Evolutionary conservation across 2,888 invertebrate genomes (phyloP).

Genomic region (Metalampra italica): DNA sequence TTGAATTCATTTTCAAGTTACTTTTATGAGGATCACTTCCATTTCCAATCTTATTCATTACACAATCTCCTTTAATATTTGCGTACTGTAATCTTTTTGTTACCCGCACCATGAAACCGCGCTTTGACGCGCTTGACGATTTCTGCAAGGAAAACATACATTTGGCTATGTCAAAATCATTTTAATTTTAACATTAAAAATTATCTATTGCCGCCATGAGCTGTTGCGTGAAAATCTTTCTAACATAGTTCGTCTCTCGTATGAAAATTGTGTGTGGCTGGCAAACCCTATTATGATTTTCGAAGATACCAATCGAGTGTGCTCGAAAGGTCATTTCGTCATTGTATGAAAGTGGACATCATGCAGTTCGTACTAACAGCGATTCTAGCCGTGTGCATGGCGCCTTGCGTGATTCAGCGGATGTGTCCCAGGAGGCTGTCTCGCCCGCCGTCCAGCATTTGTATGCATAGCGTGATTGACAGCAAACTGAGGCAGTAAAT

Average conservation of each 20-base stretch:
- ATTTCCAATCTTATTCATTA: too few species aligned
- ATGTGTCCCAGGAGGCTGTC: constrained; percentile 27
- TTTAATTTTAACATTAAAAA: too few species aligned
- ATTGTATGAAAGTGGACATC: not conserved
- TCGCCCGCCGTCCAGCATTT: constrained; percentile 46
- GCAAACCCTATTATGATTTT: constrained; percentile 47
- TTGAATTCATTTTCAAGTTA: too few species aligned
- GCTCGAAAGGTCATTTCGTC: constrained; percentile 18
- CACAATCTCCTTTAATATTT: too few species aligned
- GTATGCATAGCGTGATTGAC: constrained; percentile 47
- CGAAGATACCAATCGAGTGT: constrained; percentile 34
- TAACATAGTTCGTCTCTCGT: not conserved
- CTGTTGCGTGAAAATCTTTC: too few species aligned
- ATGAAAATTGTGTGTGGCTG: constrained; percentile 47
- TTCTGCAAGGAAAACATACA: too few species aligned
- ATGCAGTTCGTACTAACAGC: constrained; percentile 31
- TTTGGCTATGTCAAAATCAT: too few species aligned
- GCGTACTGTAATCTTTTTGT: too few species aligned
- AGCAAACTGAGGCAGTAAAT: not conserved
- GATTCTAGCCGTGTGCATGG: constrained; percentile 38
- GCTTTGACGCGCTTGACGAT: too few species aligned
- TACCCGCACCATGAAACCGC: too few species aligned
- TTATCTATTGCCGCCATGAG: too few species aligned
- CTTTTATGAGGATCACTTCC: too few species aligned
- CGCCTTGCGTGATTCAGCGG: constrained; percentile 61